A percentile compares a stretch with the other conserved stretches of the same genome.
These are phyloP conservation scores for Odocoileus virginianus DNA, from an alignment of 2,113 vertebrate species.

Conservation along the genomic window DNA sequence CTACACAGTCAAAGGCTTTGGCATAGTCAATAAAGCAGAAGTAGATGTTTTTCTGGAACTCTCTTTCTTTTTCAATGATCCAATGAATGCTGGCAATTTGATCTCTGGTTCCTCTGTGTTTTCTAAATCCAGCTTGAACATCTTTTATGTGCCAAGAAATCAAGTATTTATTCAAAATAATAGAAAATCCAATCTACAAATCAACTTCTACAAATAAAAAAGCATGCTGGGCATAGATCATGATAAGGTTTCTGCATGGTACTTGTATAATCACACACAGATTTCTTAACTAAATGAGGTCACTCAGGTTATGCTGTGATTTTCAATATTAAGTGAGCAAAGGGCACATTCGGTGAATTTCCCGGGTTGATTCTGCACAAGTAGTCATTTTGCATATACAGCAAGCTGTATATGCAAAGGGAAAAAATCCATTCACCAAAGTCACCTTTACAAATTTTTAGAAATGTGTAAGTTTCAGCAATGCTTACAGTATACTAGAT, in stretches of 20 bases:
- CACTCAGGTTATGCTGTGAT: background rate
- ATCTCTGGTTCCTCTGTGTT: background rate
- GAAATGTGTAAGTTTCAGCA: conserved; percentile 11
- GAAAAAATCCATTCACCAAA: conserved; percentile 10
- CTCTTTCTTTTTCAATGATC: background rate
- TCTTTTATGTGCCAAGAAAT: conserved; percentile 24
- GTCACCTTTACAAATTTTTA: conserved; percentile 29
- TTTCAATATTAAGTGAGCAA: conserved; percentile 30
- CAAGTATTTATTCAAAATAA: background rate
- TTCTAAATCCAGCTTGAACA: background rate
- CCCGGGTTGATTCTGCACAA: background rate
- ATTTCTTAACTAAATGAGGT: conserved; percentile 36
- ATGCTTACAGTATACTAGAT: background rate
- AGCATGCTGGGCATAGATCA: background rate
- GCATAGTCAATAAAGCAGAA: background rate
- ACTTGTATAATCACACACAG: background rate
- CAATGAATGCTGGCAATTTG: background rate
- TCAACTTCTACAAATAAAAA: background rate
- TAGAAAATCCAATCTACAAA: background rate
- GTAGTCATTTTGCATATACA: conserved; percentile 25
- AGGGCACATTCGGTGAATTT: conserved; percentile 27
- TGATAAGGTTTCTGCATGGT: background rate
- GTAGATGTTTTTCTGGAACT: background rate
- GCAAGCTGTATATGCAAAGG: background rate
- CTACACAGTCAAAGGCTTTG: background rate